Evolutionary conservation across 2,113 vertebrate genomes (phyloP).

Genomic region (Tringa solitaria): DNA sequence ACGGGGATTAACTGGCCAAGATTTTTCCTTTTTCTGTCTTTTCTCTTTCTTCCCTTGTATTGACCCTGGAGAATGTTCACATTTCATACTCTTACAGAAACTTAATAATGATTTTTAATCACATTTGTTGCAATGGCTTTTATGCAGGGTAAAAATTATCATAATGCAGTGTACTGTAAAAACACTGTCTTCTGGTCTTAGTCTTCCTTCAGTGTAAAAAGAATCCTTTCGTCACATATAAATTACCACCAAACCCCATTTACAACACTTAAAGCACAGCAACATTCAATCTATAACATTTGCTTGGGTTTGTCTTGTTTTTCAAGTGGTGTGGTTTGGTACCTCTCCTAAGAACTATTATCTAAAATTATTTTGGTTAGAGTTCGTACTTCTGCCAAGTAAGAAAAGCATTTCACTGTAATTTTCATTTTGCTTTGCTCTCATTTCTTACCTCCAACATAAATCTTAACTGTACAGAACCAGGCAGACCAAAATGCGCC

Average conservation of each 20-base stretch:
- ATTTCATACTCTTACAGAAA: not conserved
- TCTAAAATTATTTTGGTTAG: not conserved
- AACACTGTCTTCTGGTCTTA: not conserved
- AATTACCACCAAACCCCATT: not conserved
- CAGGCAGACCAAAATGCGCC: not conserved
- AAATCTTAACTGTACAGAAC: not conserved
- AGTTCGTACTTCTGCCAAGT: not conserved
- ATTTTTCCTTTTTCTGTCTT: not conserved
- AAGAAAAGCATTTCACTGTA: not conserved
- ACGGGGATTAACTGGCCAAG: not conserved
- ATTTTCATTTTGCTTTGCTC: conserved; percentile 25
- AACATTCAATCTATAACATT: not conserved
- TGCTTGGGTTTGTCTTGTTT: not conserved
- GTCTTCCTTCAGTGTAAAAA: not conserved
- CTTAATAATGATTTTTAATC: not conserved
- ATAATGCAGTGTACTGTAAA: fast-evolving
- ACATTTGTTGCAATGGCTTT: not conserved
- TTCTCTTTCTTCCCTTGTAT: not conserved
- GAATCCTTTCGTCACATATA: not conserved
- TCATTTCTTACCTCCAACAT: not conserved
- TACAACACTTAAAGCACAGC: not conserved
- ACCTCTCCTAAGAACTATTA: not conserved
- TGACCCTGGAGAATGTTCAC: not conserved
- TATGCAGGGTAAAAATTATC: not conserved
- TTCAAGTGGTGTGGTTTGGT: not conserved